Evolutionary conservation across 64 coral and sea anemone genomes (phyloP).

Genomic region (Dendronephthya gigantea): DNA sequence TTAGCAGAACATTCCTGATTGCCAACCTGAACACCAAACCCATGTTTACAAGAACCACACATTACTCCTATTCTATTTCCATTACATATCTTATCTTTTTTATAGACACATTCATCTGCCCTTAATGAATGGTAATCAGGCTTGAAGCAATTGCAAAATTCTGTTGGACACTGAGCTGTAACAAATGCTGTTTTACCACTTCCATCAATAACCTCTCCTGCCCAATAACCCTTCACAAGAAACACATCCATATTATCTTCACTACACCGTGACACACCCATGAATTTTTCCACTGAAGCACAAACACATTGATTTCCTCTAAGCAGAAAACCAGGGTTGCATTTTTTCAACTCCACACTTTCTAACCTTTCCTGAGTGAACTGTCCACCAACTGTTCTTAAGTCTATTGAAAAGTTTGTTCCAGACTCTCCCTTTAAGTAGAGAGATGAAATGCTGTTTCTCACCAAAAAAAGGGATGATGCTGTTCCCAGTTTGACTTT

Average conservation of each 20-base stretch:
- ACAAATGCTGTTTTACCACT: constrained; percentile 23
- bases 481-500: constrained; percentile 23
- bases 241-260: constrained; percentile 38
- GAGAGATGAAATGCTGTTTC: constrained; percentile 10
- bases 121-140: background rate
- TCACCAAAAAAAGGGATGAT: constrained; percentile 53
- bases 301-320: constrained; percentile 37
- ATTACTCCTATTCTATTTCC: constrained; percentile 38
- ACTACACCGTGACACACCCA: constrained; percentile 40
- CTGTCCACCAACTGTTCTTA: constrained; percentile 46
- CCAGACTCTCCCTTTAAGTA: constrained; percentile 27
- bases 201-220: constrained; percentile 26
- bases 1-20: constrained; percentile 42
- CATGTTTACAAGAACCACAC: constrained; percentile 54
- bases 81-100: constrained; percentile 46
- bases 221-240: constrained; percentile 69
- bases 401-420: constrained; percentile 37
- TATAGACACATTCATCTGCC: constrained; percentile 30
- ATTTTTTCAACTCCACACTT: constrained; percentile 18
- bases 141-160: constrained; percentile 32
- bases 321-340: constrained; percentile 41
- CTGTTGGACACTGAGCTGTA: constrained; percentile 51
- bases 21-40: constrained; percentile 46
- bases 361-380: constrained; percentile 34
- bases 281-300: background rate